Evolutionary conservation across 2,888 invertebrate genomes (phyloP).

Genomic region (Tyria jacobaeae): DNA sequence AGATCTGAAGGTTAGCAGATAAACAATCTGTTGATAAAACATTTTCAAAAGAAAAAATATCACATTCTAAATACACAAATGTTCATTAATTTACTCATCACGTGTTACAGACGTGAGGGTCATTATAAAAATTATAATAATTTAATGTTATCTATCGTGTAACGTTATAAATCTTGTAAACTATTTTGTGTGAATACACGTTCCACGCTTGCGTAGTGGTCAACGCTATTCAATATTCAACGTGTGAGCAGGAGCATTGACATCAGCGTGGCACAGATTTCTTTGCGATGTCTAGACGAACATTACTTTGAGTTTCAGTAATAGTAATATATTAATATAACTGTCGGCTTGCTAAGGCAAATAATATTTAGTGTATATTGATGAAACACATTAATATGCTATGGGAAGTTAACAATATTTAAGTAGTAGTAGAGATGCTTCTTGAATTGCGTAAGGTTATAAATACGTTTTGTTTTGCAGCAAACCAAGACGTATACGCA

Average conservation of each 20-base stretch:
- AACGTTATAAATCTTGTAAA: conserved; percentile 43
- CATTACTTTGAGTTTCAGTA: conserved; percentile 53
- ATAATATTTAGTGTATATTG: conserved; percentile 9
- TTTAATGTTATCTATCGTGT: conserved; percentile 28
- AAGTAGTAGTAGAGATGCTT: conserved; percentile 3
- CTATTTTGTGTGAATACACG: conserved; percentile 39
- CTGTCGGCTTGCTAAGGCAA: conserved; percentile 22
- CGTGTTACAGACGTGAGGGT: conserved; percentile 36
- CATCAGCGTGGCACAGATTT: conserved; percentile 63
- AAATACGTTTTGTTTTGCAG: not conserved
- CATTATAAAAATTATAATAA: conserved; percentile 41
- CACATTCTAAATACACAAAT: not conserved
- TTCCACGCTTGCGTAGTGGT: conserved; percentile 33
- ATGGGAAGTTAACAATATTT: conserved; percentile 1
- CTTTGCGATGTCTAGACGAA: conserved; percentile 65
- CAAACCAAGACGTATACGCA: too few relatives aligned
- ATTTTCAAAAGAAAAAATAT: too few relatives aligned
- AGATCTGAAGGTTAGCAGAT: too few relatives aligned
- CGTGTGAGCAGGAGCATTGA: conserved; percentile 66
- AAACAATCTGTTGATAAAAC: too few relatives aligned
- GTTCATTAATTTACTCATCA: conserved; percentile 18
- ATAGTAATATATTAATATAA: conserved; percentile 46
- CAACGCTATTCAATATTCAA: conserved; percentile 58
- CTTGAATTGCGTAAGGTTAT: not conserved
- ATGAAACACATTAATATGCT: not conserved